Conservation (phyloP, 1,140 invertebrate genomes). For the Stegodyphus mimosarum region DNA sequence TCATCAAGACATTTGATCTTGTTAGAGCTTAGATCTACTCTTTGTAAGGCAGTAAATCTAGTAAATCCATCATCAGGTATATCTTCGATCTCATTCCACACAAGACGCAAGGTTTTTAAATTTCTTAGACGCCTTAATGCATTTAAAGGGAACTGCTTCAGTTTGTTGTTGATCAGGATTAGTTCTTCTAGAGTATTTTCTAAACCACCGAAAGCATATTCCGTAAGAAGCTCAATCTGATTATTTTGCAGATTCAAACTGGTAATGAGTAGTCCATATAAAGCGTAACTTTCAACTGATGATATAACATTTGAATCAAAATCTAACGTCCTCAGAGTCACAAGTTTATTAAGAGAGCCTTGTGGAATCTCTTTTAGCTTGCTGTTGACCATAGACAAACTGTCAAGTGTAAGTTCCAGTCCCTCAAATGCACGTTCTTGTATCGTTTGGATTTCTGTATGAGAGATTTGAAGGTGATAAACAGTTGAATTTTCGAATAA, state of each 20-base stretch:
- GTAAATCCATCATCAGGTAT: constrained; percentile 80
- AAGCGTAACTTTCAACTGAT: constrained; percentile 85
- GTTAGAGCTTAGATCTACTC: constrained; percentile 88
- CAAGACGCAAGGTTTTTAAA: constrained; percentile 78
- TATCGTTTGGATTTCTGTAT: constrained; percentile 80
- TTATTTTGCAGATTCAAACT: constrained; percentile 89
- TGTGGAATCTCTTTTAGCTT: constrained; percentile 83
- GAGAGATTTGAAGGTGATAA: constrained; percentile 79
- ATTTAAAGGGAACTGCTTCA: constrained; percentile 82
- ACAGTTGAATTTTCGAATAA: constrained; percentile 79
- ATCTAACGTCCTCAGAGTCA: constrained; percentile 80
- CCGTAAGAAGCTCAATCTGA: constrained; percentile 75
- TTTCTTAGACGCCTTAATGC: constrained; percentile 80
- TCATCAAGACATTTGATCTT: constrained; percentile 80
- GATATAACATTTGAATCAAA: constrained; percentile 87
- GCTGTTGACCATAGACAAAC: constrained; percentile 82
- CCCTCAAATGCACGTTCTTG: constrained; percentile 79
- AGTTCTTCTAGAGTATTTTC: constrained; percentile 84
- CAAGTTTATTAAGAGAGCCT: constrained; percentile 79
- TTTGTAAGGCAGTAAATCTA: constrained; percentile 77
- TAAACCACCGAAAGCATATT: constrained; percentile 86
- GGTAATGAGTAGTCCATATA: constrained; percentile 83
- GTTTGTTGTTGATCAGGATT: constrained; percentile 86
- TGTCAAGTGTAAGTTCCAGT: constrained; percentile 80
- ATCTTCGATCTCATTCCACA: constrained; percentile 84